phyloP scores from a whole-genome alignment of 2,113 vertebrate species.

The Bufo bufo region DNA sequence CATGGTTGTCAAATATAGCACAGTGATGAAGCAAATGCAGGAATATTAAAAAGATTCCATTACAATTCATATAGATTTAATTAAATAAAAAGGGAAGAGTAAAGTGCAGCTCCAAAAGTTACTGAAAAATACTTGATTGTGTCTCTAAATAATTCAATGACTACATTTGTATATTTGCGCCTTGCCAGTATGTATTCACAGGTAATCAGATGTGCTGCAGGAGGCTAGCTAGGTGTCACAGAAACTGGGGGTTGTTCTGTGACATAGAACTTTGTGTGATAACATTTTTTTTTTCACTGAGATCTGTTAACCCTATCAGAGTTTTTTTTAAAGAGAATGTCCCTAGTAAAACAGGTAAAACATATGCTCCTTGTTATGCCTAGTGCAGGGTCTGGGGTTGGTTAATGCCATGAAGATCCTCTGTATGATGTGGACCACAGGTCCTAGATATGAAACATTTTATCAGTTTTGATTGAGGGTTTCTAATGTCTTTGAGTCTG shows the following conservation, averaged over 20 bases:
- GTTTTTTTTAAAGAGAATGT: too few species aligned
- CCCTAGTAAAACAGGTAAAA: too few species aligned
- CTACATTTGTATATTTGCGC: neutral
- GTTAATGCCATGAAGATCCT: too few species aligned
- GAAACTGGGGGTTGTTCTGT: neutral
- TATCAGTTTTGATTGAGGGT: too few species aligned
- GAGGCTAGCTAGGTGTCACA: neutral
- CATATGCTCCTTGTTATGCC: too few species aligned
- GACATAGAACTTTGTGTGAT: neutral
- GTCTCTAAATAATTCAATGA: neutral
- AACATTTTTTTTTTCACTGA: neutral
- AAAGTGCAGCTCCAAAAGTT: neutral
- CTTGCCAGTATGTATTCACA: constrained; percentile 16
- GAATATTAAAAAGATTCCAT: too few species aligned
- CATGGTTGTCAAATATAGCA: too few species aligned
- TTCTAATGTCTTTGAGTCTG: too few species aligned
- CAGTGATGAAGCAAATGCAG: too few species aligned
- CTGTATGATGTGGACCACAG: too few species aligned
- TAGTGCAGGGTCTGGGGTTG: too few species aligned
- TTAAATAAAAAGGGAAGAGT: neutral
- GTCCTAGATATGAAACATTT: too few species aligned
- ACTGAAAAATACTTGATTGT: neutral
- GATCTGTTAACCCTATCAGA: neutral
- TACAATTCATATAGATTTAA: neutral
- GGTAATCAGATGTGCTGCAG: neutral